These are phyloP conservation scores for Tretioscincus oriximinensis DNA, from an alignment of 2,113 vertebrate genomes.

Conservation along the genomic window DNA sequence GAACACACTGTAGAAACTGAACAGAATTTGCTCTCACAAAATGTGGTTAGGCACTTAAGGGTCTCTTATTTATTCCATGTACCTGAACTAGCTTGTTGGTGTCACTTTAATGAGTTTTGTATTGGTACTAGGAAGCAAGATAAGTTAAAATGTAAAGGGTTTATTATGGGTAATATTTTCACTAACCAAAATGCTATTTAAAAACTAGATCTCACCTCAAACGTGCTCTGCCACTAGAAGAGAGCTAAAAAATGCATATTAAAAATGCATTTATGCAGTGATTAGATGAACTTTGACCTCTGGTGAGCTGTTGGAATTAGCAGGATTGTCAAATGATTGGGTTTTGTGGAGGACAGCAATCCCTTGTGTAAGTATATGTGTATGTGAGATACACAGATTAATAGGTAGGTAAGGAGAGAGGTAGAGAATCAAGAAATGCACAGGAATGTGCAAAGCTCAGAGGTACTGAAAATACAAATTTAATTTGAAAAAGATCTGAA, in stretches of 20 bases:
- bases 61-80: neutral
- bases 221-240: conserved; percentile 68
- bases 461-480: neutral
- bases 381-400: too few species aligned
- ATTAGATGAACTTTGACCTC: conserved; percentile 75
- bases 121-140: neutral
- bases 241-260: conserved; percentile 68
- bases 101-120: neutral
- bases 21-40: neutral
- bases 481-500: conserved; percentile 19
- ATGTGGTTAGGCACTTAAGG: neutral
- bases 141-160: too few species aligned
- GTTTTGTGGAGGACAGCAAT: conserved; percentile 15
- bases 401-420: too few species aligned
- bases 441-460: too few species aligned
- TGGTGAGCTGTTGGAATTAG: conserved; percentile 71
- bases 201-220: conserved; percentile 23
- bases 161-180: neutral
- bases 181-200: conserved; percentile 13
- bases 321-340: conserved; percentile 36
- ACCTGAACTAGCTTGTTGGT: neutral
- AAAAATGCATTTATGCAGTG: conserved; percentile 75
- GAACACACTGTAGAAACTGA: too few species aligned
- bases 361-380: neutral
- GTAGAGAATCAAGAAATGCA: too few species aligned